These are phyloP conservation scores for Pelobates cultripes DNA, from an alignment of 2,797 vertebrate genomes.

Conservation along the genomic window DNA sequence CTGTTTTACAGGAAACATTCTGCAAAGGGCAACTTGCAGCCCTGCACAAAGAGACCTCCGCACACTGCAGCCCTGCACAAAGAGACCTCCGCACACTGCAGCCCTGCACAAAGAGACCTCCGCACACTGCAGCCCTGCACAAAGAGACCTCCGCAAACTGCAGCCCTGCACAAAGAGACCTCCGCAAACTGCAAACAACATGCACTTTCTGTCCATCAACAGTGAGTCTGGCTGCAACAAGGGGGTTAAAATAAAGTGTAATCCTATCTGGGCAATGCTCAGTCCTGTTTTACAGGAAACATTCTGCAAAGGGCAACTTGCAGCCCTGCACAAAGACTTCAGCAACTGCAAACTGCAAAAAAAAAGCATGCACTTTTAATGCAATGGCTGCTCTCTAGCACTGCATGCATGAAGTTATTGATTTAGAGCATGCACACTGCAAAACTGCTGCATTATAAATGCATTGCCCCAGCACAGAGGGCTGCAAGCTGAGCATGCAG, in stretches of 20 bases:
- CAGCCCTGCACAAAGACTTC: background rate
- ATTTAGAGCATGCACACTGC: background rate
- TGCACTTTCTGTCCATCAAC: no score
- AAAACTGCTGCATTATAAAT: background rate
- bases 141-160: no score
- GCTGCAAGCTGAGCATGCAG: background rate
- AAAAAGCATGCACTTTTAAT: slow-evolving; percentile 6
- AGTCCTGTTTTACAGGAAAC: slow-evolving; percentile 66
- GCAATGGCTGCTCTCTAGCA: background rate
- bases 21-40: no score
- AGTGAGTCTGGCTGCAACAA: slow-evolving; percentile 76
- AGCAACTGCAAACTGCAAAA: background rate
- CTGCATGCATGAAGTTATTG: background rate
- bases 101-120: no score
- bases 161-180: no score
- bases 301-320: no score
- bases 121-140: no score
- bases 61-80: no score
- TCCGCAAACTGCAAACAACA: no score
- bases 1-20: slow-evolving; percentile 59
- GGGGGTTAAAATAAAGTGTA: slow-evolving; percentile 57
- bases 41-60: no score
- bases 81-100: no score
- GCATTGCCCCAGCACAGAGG: background rate
- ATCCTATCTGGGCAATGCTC: slow-evolving; percentile 76